Evolutionary conservation across 1,140 invertebrate genomes (phyloP), one percentile per base, ranked within the genome.

Genomic region (Neomicropteryx cornuta): DNA sequence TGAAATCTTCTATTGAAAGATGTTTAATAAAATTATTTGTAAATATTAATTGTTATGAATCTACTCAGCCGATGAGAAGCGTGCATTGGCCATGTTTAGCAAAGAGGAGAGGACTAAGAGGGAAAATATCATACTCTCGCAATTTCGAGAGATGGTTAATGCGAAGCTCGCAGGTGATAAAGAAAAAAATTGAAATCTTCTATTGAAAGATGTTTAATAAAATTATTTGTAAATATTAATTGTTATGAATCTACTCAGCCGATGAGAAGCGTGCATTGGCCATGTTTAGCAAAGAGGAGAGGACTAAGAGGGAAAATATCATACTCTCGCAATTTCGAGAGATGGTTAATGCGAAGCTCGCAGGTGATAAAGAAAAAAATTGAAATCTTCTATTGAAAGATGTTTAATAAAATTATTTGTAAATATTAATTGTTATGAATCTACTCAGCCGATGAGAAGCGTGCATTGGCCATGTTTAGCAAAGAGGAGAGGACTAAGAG

Each of bases 201-300:
- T n/a, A n/a, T n/a, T n/a, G n/a, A n/a, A n/a, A n/a, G n/a, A n/a
- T n/a, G n/a, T n/a, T n/a, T n/a, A n/a, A n/a, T n/a, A n/a, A n/a
- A n/a, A n/a, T n/a, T n/a, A n/a, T n/a, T n/a, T n/a, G n/a, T n/a
- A n/a, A n/a, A n/a, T n/a, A n/a, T n/a, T n/a, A n/a, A n/a, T n/a
- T n/a, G n/a, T n/a, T n/a, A n/a, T n/a, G n/a, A n/a, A 95, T 99
- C 60, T 97, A 99, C 71, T 96, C 92, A 16, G 97, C 96, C 3
- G 97, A 99, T 66, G 97, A 99, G 61, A 99, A 99, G 60, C 72
- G 96, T 48, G 92, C 95, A 5, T 68, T 99, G 35, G 92, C 90
- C 2, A 95, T 94, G 78, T 99, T 99, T 59, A 97, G 93, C 58
- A 92, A 95, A 65, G 95, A 98, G 66, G 94, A 98, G 68, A 70